Evolutionary conservation across 2,888 invertebrate species (phyloP), one percentile per base, ranked within the genome.

Genomic region (Pollenia griseotomentosa): DNA sequence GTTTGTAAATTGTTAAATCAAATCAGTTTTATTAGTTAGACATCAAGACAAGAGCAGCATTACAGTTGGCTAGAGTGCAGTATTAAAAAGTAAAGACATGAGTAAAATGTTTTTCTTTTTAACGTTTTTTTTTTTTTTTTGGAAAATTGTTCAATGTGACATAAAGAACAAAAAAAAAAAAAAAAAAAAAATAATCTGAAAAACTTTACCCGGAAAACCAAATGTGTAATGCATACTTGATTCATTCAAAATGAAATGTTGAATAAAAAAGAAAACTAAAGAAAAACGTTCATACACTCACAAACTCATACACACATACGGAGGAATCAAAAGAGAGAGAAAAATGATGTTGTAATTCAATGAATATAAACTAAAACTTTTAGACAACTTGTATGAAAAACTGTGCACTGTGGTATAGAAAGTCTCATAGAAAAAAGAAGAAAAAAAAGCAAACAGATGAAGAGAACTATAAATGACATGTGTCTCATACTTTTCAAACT

Each of bases 321-420:
- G 6, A 33, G 33, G 6, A 6, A 6, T 33, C 4, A 33, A 33
- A 33, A 19, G 55, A 61, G 48, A 68, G n/a, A 65, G 63, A 19
- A 59, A 48, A 81, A 84, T 82, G 77, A 84, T 70, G 87, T 87
- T 81, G 84, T 82, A 87, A 87, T 87, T 84, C 87, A 87, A 82
- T 87, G 84, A 84, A 61, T 84, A 74, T 85, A 80, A 74, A 83
- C 71, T 77, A 70, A 85, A 85, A 85, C 61, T 85, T 85, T 77
- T 77, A 70, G 77, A 63, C 55, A 83, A 70, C 19, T 83, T 79
- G 71, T 71, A 40, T 46, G 57, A 77, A 63, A 71, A 70, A 70
- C 40, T 55, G 63, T 80, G 74, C 53, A 85, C 84, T 68, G 84
- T 85, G 84, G 61, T 66, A 53, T 65, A 40, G 48, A 51, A 61